Evolutionary conservation across 2,888 invertebrate species (phyloP).

Genomic region (Ephialtes manifestator): DNA sequence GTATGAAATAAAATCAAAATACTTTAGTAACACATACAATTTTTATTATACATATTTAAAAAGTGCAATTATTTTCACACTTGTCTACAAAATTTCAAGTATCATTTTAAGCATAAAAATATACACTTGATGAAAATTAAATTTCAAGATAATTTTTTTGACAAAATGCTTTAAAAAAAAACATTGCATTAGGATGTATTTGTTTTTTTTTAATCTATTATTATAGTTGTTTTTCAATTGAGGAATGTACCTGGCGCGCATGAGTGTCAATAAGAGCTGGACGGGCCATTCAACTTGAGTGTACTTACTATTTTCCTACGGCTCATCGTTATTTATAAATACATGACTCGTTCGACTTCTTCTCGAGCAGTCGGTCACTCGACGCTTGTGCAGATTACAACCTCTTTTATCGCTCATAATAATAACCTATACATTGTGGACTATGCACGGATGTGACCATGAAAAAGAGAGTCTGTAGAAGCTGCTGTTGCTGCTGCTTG

Average conservation of each 20-base stretch:
- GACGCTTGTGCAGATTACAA: background rate
- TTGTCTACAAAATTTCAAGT: too few relatives aligned
- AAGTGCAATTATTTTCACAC: too few relatives aligned
- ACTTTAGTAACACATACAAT: too few relatives aligned
- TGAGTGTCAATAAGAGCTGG: background rate
- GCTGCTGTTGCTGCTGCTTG: constrained; percentile 1
- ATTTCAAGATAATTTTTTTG: too few relatives aligned
- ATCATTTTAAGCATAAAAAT: too few relatives aligned
- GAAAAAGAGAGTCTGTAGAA: constrained; percentile 29
- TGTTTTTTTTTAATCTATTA: background rate
- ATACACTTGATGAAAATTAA: too few relatives aligned
- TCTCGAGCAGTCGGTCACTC: constrained; percentile 19
- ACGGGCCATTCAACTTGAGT: constrained; percentile 63
- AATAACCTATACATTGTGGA: background rate
- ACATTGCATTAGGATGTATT: background rate
- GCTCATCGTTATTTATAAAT: constrained; percentile 67
- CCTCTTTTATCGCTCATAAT: constrained; percentile 44
- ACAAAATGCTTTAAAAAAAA: too few relatives aligned
- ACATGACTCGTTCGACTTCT: constrained; percentile 47
- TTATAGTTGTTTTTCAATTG: constrained; percentile 12
- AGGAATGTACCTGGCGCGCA: background rate
- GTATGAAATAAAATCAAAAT: too few relatives aligned
- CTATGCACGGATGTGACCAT: constrained; percentile 17
- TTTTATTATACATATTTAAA: too few relatives aligned
- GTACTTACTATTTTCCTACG: constrained; percentile 39